Evolutionary conservation across 2,113 vertebrate genomes (phyloP), one percentile per base, ranked within the genome.

Genomic region (Synchiropus splendidus): DNA sequence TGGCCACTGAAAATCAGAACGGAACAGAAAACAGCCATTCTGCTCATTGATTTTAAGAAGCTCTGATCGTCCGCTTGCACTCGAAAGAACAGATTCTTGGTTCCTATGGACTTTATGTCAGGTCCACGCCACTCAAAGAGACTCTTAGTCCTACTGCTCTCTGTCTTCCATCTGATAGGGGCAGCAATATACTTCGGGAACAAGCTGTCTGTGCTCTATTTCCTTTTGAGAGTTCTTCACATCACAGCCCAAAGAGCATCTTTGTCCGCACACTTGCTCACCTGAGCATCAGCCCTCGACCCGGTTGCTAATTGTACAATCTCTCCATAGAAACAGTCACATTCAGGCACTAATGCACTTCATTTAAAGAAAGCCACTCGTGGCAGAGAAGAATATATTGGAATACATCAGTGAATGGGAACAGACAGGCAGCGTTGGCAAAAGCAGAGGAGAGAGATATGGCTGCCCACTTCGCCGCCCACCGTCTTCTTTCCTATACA

Each of bases 331-430:
- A 47, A 33, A 44, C 9, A 45, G 34, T 47, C 36, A 50, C 31
- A 36, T 27, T 10, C 39, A 54, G 34, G 45, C 4, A 16, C 54
- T 58, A 71, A 76, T 54, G 61, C 54, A 44, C 48, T 67, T 58
- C 46, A 66, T 67, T 73, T 5, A 27, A 61, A 40, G 42, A 39
- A 18, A 31, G 41, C 41, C 48, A 54, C 55, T 74, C 40, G 33
- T 56, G 35, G 38, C 54, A 32, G 10, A 16, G 18, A 47, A 42
- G 42, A 63, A 41, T 55, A 54, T 31, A 36, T 4, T 44, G 31
- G 30, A 49, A 53, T 55, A 39, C 42, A 62, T 39, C 49, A 31
- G 12, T 43, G 37, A 6, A 12, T n/a, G 9, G 38, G 32, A 27
- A 55, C 42, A 41, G 15, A 15, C 21, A n/a, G n/a, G n/a, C n/a